Conservation (phyloP, 2,888 invertebrate genomes). For the Hypolimnas misippus region DNA sequence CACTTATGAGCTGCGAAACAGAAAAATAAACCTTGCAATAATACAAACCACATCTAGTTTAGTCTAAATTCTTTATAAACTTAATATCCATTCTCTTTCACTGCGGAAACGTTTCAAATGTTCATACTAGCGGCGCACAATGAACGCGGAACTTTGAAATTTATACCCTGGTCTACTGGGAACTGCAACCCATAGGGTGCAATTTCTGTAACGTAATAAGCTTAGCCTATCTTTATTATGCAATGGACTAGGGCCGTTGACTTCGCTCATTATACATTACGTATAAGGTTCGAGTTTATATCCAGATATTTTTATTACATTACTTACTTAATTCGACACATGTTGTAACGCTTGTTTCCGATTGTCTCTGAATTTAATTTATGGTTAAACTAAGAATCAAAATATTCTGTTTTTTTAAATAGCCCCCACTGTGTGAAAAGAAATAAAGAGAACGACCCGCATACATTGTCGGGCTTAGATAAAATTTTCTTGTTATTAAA, state of each 20-base stretch:
- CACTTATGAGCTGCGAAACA: no score
- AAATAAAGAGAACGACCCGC: no score
- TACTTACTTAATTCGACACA: constrained; percentile 5
- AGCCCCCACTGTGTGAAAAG: no score
- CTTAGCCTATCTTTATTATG: constrained; percentile 30
- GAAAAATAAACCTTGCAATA: no score
- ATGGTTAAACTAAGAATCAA: background rate
- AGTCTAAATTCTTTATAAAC: background rate
- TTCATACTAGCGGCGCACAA: background rate
- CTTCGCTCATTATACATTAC: constrained; percentile 16
- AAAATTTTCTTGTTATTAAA: no score
- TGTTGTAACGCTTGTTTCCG: background rate
- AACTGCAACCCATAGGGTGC: constrained; percentile 15
- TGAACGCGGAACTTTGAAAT: constrained; percentile 13
- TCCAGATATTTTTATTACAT: constrained; percentile 10
- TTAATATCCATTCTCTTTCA: constrained; percentile 7
- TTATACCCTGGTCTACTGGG: constrained; percentile 18
- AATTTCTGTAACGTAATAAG: constrained; percentile 27
- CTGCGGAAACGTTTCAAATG: background rate
- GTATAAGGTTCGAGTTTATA: constrained; percentile 7
- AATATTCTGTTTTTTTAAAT: background rate
- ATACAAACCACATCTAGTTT: no score
- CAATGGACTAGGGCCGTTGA: constrained; percentile 29
- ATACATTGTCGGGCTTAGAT: no score
- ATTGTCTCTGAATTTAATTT: background rate